phyloP scores from a whole-genome alignment of 2,113 vertebrate genomes.

The Mesitornis unicolor region DNA sequence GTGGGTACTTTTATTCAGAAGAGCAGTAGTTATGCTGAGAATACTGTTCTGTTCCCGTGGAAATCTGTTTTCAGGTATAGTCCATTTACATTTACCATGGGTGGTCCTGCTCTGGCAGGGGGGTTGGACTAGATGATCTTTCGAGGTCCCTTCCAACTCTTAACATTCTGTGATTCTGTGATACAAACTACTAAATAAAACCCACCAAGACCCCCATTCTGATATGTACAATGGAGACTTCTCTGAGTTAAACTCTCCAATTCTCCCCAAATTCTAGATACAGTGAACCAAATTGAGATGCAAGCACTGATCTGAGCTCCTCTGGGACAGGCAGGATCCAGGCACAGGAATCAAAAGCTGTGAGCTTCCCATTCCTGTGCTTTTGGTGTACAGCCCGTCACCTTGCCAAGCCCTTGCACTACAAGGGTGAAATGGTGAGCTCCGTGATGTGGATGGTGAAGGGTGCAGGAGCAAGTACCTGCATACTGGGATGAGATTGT shows the following conservation, averaged over 20 bases:
- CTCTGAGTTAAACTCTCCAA: neutral
- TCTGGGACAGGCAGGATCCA: neutral
- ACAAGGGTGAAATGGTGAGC: neutral
- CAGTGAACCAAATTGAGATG: accelerated
- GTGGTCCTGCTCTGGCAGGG: too few relatives aligned
- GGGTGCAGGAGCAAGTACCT: neutral
- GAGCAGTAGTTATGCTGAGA: neutral
- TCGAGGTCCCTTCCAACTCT: too few relatives aligned
- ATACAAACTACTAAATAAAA: neutral
- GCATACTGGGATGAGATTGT: neutral
- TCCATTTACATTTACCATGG: too few relatives aligned
- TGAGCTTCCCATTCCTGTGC: neutral
- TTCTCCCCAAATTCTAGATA: neutral
- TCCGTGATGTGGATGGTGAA: accelerated
- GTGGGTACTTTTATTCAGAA: neutral
- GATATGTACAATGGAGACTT: neutral
- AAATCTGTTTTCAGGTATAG: neutral
- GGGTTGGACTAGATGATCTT: too few relatives aligned
- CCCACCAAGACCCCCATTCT: neutral
- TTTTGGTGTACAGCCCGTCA: neutral
- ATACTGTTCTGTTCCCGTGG: neutral
- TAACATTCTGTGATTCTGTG: too few relatives aligned
- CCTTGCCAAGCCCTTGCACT: neutral
- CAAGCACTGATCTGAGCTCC: neutral
- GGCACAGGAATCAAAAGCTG: neutral